Evolutionary conservation across 2,113 vertebrate species (phyloP).

Genomic region (Emydocephalus ijimae): DNA sequence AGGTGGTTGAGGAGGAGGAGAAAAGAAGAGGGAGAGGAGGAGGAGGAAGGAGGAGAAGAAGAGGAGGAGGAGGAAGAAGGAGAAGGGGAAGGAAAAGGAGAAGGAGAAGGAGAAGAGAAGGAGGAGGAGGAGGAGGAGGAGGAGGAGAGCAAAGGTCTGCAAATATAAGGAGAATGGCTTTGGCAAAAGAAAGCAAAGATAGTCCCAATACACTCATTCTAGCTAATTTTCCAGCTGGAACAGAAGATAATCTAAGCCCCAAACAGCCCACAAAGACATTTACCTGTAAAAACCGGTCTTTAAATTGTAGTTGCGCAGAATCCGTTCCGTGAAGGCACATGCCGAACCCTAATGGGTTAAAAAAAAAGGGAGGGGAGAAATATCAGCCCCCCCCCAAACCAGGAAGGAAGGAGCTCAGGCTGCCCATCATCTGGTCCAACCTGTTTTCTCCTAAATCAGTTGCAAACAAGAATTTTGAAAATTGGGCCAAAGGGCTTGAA

Average conservation of each 20-base stretch:
- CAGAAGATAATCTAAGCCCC: not conserved
- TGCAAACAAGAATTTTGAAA: not conserved
- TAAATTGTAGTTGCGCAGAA: conserved; percentile 85
- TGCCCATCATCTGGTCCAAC: not conserved
- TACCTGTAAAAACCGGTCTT: conserved; percentile 97
- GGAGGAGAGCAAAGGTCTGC: not conserved
- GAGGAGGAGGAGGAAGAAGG: too few species aligned
- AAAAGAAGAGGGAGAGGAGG: too few species aligned
- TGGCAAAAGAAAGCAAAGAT: not conserved
- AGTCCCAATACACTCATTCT: not conserved
- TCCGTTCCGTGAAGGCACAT: conserved; percentile 88
- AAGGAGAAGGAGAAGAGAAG: too few species aligned
- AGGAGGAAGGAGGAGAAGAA: too few species aligned
- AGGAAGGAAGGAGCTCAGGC: not conserved
- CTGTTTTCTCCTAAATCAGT: not conserved
- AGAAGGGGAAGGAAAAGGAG: too few species aligned
- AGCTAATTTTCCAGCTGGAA: not conserved
- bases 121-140: too few species aligned
- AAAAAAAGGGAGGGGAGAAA: not conserved
- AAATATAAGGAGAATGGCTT: not conserved
- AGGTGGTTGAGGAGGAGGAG: too few species aligned
- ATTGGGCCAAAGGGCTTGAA: not conserved
- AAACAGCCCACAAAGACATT: too few species aligned
- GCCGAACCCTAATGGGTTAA: conserved; percentile 78
- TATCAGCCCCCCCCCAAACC: not conserved